A percentile compares a stretch with the other conserved stretches of the same genome.
These are phyloP conservation scores for Ploceus nigricollis DNA, from an alignment of 2,113 vertebrate species.

Conservation along the genomic window DNA sequence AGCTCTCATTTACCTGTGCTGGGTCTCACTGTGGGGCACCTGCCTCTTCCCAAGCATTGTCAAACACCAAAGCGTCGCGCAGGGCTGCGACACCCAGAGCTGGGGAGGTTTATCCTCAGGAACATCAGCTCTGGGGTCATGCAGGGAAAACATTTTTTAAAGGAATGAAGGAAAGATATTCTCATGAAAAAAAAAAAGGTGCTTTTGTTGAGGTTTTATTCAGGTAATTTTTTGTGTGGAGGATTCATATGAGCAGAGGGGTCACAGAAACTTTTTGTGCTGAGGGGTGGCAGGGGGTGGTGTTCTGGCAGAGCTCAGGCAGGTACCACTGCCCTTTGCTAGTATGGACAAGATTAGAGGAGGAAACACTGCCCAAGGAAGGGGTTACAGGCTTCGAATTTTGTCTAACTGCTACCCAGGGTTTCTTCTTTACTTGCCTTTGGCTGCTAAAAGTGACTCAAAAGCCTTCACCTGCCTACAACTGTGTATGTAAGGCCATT, in stretches of 20 bases:
- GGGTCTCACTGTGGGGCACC: neutral
- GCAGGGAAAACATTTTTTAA: neutral
- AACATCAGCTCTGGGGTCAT: neutral
- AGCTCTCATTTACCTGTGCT: neutral
- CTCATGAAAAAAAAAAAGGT: neutral
- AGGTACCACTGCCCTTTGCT: neutral
- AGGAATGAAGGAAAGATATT: neutral
- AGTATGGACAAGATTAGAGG: neutral
- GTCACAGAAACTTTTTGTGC: neutral
- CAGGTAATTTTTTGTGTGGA: neutral
- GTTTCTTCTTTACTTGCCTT: neutral
- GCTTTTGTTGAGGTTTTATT: neutral
- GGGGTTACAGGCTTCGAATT: neutral
- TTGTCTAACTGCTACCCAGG: neutral
- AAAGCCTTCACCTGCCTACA: neutral
- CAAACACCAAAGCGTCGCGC: fast-evolving
- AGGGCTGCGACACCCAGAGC: neutral
- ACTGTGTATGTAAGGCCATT: neutral
- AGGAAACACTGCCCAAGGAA: neutral
- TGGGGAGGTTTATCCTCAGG: neutral
- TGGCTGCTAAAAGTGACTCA: neutral
- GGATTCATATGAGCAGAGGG: neutral
- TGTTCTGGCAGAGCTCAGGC: neutral
- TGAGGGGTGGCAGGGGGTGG: neutral
- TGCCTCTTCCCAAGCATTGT: neutral